These are phyloP conservation scores for Cololabis saira DNA, from an alignment of 2,113 vertebrate species.

Conservation along the genomic window DNA sequence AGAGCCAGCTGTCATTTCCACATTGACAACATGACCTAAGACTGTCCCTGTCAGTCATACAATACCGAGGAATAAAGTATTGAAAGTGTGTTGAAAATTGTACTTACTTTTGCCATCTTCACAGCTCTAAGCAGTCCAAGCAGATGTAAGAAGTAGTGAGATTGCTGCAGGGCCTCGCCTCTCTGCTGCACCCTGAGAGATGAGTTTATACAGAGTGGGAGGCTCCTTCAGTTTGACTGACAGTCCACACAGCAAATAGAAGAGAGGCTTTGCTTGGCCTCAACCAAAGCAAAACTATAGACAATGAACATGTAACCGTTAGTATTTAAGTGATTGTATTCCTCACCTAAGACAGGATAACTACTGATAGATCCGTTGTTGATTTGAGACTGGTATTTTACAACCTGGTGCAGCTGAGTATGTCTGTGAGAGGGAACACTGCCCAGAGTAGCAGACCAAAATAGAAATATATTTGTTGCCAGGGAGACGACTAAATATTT, in stretches of 20 bases:
- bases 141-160: constrained; percentile 21
- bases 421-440: constrained; percentile 15
- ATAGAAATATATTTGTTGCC: constrained; percentile 68
- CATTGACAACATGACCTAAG: constrained; percentile 4
- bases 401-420: constrained; percentile 23
- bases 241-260: constrained; percentile 34
- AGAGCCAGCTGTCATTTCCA: constrained; percentile 7
- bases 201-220: constrained; percentile 44
- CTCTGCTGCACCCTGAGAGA: constrained; percentile 17
- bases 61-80: neutral
- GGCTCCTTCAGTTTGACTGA: constrained; percentile 34
- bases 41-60: neutral
- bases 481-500: constrained; percentile 72
- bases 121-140: constrained; percentile 34
- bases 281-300: neutral
- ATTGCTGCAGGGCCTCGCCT: constrained; percentile 43
- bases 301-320: constrained; percentile 12
- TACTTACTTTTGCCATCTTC: constrained; percentile 68
- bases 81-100: neutral
- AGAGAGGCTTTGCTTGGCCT: neutral
- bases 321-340: constrained; percentile 18
- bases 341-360: neutral
- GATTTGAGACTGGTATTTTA: constrained; percentile 21
- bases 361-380: constrained; percentile 23
- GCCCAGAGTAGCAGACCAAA: constrained; percentile 24